These are phyloP conservation scores for Hylomyscus alleni DNA, from an alignment of 2,797 vertebrate species.

Conservation along the genomic window DNA sequence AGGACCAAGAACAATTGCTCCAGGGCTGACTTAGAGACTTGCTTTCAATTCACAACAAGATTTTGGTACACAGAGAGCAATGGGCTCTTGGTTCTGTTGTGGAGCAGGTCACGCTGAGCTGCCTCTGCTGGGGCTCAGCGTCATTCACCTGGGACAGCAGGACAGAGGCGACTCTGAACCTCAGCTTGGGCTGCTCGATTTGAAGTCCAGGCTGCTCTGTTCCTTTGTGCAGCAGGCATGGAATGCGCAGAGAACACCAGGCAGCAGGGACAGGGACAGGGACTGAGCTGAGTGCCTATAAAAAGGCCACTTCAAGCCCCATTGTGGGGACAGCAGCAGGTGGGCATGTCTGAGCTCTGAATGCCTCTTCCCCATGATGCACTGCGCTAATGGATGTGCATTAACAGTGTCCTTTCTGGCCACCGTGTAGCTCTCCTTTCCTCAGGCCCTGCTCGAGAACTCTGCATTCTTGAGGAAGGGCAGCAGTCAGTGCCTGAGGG, in stretches of 20 bases:
- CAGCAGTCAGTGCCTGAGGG: constrained; percentile 28
- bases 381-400: constrained; percentile 78
- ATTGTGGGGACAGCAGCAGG: constrained; percentile 62
- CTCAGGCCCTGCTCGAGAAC: constrained; percentile 33
- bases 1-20: neutral
- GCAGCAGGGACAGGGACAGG: neutral
- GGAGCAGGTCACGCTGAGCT: constrained; percentile 51
- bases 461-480: constrained; percentile 62
- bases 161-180: neutral
- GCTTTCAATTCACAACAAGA: neutral
- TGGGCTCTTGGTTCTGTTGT: neutral
- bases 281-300: neutral
- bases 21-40: neutral
- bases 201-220: neutral
- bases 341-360: neutral
- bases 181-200: neutral
- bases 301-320: constrained; percentile 70
- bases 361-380: constrained; percentile 5
- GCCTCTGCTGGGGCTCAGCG: neutral
- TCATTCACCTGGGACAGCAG: neutral
- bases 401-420: constrained; percentile 64
- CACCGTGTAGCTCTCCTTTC: neutral
- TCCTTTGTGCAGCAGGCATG: neutral
- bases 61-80: neutral
- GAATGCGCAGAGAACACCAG: neutral